These are phyloP conservation scores for Drosophila pseudoananassae DNA, from an alignment of 1,140 invertebrate genomes.

Conservation along the genomic window DNA sequence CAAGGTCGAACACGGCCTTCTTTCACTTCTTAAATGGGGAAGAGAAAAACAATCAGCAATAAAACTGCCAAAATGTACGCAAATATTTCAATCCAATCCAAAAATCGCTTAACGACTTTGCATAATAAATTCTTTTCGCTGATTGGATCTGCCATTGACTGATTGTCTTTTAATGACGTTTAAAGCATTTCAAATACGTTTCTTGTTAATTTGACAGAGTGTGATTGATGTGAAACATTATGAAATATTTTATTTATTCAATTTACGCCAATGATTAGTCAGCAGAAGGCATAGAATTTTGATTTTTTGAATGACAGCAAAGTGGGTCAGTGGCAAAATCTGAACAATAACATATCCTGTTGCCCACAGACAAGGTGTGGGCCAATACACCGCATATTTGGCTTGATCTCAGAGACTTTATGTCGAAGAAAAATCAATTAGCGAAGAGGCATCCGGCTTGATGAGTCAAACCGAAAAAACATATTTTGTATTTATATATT, in stretches of 20 bases:
- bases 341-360: constrained; percentile 35
- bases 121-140: constrained; percentile 67
- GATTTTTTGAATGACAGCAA: constrained; percentile 52
- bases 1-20: constrained; percentile 35
- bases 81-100: constrained; percentile 22
- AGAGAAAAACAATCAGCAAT: constrained; percentile 23
- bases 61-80: constrained; percentile 29
- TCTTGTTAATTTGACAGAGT: constrained; percentile 56
- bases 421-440: constrained; percentile 39
- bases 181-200: constrained; percentile 38
- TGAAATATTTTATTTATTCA: constrained; percentile 50
- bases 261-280: constrained; percentile 27
- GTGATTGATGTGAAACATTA: constrained; percentile 67
- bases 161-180: constrained; percentile 73
- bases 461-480: constrained; percentile 33
- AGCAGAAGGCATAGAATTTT: constrained; percentile 53
- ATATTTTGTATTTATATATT: not conserved
- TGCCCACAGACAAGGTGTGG: constrained; percentile 28
- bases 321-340: constrained; percentile 51
- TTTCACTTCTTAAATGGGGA: constrained; percentile 16
- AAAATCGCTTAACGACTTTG: constrained; percentile 43
- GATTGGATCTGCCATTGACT: constrained; percentile 69
- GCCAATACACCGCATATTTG: constrained; percentile 1
- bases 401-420: constrained; percentile 13
- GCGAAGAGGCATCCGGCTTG: constrained; percentile 33